A percentile compares a stretch with the other conserved stretches of the same genome.
Evolutionary conservation across 37 sponge, comb jelly and placozoan species (phyloP).

Genomic region (Diacarnus erythraeanus): DNA sequence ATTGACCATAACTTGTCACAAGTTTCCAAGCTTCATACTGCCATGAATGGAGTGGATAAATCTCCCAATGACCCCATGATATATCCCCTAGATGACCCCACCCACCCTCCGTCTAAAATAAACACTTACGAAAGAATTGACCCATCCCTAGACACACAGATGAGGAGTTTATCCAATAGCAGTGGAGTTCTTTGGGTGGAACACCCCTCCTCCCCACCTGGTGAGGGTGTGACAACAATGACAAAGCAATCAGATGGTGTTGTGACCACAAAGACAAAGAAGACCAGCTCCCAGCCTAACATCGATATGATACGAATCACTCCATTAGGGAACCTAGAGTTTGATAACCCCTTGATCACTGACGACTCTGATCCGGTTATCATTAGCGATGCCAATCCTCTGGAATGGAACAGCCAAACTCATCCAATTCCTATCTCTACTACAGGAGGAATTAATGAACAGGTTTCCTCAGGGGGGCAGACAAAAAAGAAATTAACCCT

Average conservation of each 20-base stretch:
- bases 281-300: slow-evolving; percentile 30
- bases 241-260: neutral
- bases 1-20: neutral
- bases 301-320: slow-evolving; percentile 2
- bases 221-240: neutral
- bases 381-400: neutral
- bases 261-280: neutral
- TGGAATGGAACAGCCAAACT: slow-evolving; percentile 20
- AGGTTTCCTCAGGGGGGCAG: neutral
- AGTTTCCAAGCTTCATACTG: neutral
- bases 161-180: slow-evolving; percentile 15
- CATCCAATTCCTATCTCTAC: neutral
- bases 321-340: neutral
- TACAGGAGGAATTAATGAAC: neutral
- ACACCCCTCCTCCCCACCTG: slow-evolving; percentile 22
- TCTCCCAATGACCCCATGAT: neutral
- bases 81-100: neutral
- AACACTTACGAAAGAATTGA: neutral
- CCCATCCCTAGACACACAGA: neutral
- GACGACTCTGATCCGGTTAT: neutral
- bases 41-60: slow-evolving; percentile 14
- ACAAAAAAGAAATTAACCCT: neutral
- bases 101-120: neutral
- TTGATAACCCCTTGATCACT: neutral
- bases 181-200: slow-evolving; percentile 33